Evolutionary conservation across 2,113 vertebrate genomes (phyloP), one percentile per base, ranked within the genome.

Genomic region (Cervus canadensis): DNA sequence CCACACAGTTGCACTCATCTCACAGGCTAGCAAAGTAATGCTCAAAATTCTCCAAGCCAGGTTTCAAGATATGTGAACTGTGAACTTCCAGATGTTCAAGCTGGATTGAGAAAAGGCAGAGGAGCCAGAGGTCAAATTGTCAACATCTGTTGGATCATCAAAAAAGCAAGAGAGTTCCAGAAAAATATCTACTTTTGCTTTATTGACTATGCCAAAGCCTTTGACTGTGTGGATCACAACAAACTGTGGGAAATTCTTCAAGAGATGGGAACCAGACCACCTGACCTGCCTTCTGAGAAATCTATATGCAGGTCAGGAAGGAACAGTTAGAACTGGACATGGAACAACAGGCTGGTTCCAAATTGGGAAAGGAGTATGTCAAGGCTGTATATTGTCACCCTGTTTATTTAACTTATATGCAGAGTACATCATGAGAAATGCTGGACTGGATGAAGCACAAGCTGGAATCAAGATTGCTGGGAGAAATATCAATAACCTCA

Each of bases 351-450:
- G 21, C 17, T 21, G 64, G 9, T 12, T 71, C n/a, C n/a, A 36
- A 36, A 36, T 36, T 0, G 1, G 1, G 9, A 71, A 71, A 71
- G 9, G n/a, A 71, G n/a, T 36, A 71, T 0, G 0, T 23, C 19
- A 71, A 12, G 36, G 5, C n/a, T 36, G n/a, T 36, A 21, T 71
- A 36, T 71, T 36, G n/a, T 71, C 64, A 71, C n/a, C n/a, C 5
- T 71, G n/a, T 9, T 71, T 36, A 71, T 71, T 71, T 71, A 71
- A 23, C n/a, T 71, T 71, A 11, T 71, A 23, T 71, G 67, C 19
- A 40, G 67, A 36, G n/a, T 12, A 71, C 19, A 36, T 36, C 9
- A 71, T 71, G 5, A 71, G 67, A 71, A 71, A 36, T 2, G 19
- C 19, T 71, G n/a, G 19, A 3, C 67, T 71, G 19, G 67, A 71